These are phyloP conservation scores for Paraescarpia echinospica DNA, from an alignment of 1,140 invertebrate genomes.

Conservation along the genomic window DNA sequence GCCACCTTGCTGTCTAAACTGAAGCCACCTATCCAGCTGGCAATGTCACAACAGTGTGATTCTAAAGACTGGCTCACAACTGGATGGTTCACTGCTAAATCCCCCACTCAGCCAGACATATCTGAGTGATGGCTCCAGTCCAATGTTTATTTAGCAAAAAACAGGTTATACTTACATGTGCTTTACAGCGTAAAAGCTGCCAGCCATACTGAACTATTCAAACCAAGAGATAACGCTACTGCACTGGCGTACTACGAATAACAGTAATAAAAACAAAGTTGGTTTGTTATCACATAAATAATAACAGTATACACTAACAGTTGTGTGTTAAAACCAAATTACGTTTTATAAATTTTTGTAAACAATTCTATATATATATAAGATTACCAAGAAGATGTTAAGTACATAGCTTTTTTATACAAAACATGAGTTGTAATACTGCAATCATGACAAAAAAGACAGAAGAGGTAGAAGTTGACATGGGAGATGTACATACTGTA, in stretches of 20 bases:
- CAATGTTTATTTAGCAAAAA: not conserved
- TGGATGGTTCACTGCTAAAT: not conserved
- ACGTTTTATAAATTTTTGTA: too few species aligned
- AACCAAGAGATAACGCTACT: not conserved
- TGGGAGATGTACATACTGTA: too few species aligned
- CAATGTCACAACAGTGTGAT: not conserved
- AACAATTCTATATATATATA: too few species aligned
- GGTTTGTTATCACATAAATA: not conserved
- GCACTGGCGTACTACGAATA: not conserved
- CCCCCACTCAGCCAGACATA: not conserved
- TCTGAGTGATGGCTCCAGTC: not conserved
- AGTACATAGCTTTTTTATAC: too few species aligned
- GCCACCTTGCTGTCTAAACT: not conserved
- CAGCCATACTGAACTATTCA: not conserved
- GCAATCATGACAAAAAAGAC: too few species aligned
- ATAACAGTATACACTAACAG: not conserved
- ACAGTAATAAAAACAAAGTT: not conserved
- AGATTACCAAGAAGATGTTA: too few species aligned
- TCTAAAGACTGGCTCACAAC: not conserved
- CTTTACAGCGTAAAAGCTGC: not conserved
- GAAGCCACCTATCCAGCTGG: not conserved
- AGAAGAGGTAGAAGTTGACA: too few species aligned
- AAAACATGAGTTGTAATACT: too few species aligned
- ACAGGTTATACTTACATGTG: not conserved
- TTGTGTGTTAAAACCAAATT: too few species aligned